A percentile compares a stretch with the other conserved stretches of the same genome.
phyloP scores from a whole-genome alignment of 2,888 invertebrate species.

The Schizaphis graminum region DNA sequence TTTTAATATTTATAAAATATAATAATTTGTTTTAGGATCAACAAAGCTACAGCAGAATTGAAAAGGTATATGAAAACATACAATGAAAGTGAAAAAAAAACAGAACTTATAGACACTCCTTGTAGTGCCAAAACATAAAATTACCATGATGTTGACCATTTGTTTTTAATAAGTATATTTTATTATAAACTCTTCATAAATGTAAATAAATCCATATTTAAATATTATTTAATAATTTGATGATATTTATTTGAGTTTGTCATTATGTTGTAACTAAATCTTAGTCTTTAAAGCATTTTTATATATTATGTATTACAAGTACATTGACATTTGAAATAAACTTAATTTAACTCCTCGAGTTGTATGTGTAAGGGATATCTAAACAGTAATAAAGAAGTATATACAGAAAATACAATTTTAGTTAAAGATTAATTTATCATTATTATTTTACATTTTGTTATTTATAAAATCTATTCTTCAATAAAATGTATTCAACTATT shows the following conservation, averaged over 20 bases:
- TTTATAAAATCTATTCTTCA: background rate
- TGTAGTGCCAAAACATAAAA: background rate
- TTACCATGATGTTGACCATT: background rate
- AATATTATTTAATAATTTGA: conserved; percentile 17
- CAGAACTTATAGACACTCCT: conserved; percentile 8
- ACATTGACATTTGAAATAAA: background rate
- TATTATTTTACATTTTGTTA: background rate
- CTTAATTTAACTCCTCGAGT: background rate
- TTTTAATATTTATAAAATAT: background rate
- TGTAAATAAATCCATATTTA: conserved; percentile 32
- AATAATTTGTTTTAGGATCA: conserved; percentile 39
- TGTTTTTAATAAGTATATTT: conserved; percentile 9
- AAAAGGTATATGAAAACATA: conserved; percentile 38
- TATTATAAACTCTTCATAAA: background rate
- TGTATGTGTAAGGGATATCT: background rate
- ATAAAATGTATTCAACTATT: background rate
- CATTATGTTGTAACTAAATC: conserved; percentile 5
- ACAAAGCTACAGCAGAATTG: conserved; percentile 46
- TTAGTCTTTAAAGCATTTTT: background rate
- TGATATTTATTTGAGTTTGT: conserved; percentile 1
- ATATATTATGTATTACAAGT: background rate
- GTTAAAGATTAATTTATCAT: background rate
- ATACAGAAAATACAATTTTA: background rate
- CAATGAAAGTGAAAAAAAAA: conserved; percentile 46
- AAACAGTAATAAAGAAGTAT: background rate